Percentiles rank a stretch among this genome's conserved stretches.
These are phyloP conservation scores for Cordilura impudica DNA, from an alignment of 2,888 invertebrate species.

Conservation along the genomic window DNA sequence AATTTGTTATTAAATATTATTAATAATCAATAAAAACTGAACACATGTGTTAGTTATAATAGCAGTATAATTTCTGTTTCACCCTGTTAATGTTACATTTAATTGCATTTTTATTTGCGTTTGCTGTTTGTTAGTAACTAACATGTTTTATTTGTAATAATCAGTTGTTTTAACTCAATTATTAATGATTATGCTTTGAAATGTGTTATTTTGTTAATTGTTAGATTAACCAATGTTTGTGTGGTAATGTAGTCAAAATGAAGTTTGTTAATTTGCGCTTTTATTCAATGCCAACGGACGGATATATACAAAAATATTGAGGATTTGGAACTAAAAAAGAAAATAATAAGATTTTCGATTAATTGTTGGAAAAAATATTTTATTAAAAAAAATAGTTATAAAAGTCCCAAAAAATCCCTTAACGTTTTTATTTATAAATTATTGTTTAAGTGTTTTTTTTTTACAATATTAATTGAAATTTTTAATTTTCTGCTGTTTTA, in stretches of 20 bases:
- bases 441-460: too few species aligned
- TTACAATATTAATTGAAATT: too few species aligned
- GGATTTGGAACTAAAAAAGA: not conserved
- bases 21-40: slow-evolving; percentile 37
- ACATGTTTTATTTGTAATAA: not conserved
- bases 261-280: not conserved
- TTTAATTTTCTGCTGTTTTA: too few species aligned
- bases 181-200: not conserved
- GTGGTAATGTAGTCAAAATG: slow-evolving; percentile 17
- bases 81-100: slow-evolving; percentile 45
- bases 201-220: slow-evolving; percentile 4
- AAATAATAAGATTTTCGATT: not conserved
- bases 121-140: not conserved
- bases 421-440: too few species aligned
- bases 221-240: slow-evolving; percentile 19
- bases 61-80: slow-evolving; percentile 39
- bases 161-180: not conserved
- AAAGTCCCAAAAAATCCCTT: too few species aligned
- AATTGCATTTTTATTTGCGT: slow-evolving; percentile 35
- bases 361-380: not conserved
- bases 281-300: slow-evolving; percentile 55
- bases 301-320: slow-evolving; percentile 58
- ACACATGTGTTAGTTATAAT: slow-evolving; percentile 55
- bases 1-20: slow-evolving; percentile 15
- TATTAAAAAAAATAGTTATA: not conserved